Percentiles rank a stretch among this genome's conserved stretches.
phyloP scores from a whole-genome alignment of 1,140 invertebrate genomes.

The Arctopsyche grandis region DNA sequence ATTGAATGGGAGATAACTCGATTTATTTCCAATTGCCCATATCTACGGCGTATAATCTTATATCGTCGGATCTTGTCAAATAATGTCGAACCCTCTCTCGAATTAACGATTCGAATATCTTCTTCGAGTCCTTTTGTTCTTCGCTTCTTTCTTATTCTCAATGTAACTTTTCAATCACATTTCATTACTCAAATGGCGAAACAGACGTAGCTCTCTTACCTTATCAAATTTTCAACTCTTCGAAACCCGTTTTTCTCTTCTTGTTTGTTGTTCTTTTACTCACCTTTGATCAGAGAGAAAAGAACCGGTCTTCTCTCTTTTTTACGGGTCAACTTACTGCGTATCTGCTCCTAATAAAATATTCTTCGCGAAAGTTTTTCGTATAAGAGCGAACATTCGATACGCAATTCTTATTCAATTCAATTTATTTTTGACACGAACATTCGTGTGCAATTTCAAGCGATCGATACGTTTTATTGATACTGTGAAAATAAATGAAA shows the following conservation, averaged over 20 bases:
- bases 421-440: not conserved
- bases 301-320: constrained; percentile 3
- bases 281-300: constrained; percentile 11
- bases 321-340: constrained; percentile 23
- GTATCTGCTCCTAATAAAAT: constrained; percentile 21
- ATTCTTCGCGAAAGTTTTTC: constrained; percentile 26
- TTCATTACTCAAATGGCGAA: constrained; percentile 23
- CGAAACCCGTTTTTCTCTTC: not conserved
- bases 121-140: constrained; percentile 2
- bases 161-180: constrained; percentile 23
- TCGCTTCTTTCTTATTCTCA: not conserved
- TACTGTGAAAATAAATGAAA: not conserved
- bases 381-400: constrained; percentile 15
- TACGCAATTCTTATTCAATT: constrained; percentile 1
- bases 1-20: too few species aligned
- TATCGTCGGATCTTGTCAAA: not conserved
- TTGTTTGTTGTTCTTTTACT: constrained; percentile 21
- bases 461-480: constrained; percentile 1
- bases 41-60: too few species aligned
- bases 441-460: not conserved
- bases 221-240: constrained; percentile 24
- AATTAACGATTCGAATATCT: not conserved
- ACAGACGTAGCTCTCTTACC: not conserved
- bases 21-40: too few species aligned
- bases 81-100: not conserved